Evolutionary conservation across 1,140 invertebrate genomes (phyloP).

Genomic region (Diorhabda elongata): DNA sequence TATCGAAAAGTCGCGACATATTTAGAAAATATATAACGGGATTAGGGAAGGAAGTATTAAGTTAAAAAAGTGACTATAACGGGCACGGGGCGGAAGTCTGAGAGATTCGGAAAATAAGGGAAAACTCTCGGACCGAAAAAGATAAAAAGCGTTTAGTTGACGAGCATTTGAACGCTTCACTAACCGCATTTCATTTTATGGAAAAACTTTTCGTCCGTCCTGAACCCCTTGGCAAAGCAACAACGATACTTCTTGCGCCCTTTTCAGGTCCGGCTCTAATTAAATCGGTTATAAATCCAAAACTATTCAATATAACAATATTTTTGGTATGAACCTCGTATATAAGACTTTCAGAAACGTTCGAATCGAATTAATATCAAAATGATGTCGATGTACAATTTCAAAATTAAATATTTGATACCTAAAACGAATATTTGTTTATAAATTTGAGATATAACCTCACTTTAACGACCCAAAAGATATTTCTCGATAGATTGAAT

Average conservation of each 20-base stretch:
- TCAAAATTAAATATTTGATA: too few species aligned
- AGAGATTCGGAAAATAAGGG: constrained; percentile 29
- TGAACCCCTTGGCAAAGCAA: not conserved
- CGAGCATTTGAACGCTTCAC: constrained; percentile 37
- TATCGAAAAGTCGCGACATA: constrained; percentile 24
- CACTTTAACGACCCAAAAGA: too few species aligned
- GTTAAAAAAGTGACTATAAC: constrained; percentile 26
- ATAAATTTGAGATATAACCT: too few species aligned
- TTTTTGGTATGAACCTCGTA: too few species aligned
- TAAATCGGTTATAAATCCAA: too few species aligned
- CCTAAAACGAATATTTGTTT: too few species aligned
- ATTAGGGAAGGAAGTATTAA: constrained; percentile 33
- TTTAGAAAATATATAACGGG: constrained; percentile 28
- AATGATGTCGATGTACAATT: too few species aligned
- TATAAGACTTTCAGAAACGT: too few species aligned
- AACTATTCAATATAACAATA: too few species aligned
- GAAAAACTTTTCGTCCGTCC: constrained; percentile 27
- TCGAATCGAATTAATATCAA: too few species aligned
- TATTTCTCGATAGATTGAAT: too few species aligned
- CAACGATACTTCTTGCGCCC: constrained; percentile 21
- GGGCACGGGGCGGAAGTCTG: constrained; percentile 25
- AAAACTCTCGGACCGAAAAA: constrained; percentile 16
- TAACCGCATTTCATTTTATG: constrained; percentile 36
- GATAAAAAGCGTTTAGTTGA: constrained; percentile 35
- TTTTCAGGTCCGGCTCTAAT: not conserved